phyloP scores from a whole-genome alignment of 1,140 invertebrate genomes.

The Spodoptera litura region DNA sequence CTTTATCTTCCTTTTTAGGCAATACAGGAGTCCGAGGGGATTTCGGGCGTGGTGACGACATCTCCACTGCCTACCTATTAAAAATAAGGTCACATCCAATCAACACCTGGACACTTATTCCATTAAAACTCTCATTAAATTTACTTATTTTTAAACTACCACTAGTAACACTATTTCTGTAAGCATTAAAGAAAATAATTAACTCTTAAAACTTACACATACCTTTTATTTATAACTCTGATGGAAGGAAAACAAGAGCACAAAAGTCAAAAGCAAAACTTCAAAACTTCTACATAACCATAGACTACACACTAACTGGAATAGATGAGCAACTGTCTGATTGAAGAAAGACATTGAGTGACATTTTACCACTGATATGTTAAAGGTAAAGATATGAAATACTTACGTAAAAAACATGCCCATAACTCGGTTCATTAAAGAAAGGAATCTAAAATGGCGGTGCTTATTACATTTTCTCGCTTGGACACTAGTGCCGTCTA shows the following conservation, averaged over 20 bases:
- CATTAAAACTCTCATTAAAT: neutral
- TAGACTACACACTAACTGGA: too few species aligned
- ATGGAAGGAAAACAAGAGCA: constrained; percentile 16
- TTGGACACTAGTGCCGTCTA: too few species aligned
- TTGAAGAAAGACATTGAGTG: too few species aligned
- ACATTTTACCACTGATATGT: too few species aligned
- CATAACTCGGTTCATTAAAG: too few species aligned
- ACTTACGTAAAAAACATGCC: too few species aligned
- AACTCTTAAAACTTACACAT: neutral
- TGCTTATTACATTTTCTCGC: too few species aligned
- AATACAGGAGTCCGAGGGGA: constrained; percentile 90
- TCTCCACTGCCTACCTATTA: constrained; percentile 49
- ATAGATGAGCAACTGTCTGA: too few species aligned
- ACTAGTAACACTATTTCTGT: neutral
- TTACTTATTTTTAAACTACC: too few species aligned
- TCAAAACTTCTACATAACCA: neutral
- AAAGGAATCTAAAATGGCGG: too few species aligned
- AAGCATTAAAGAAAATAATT: neutral
- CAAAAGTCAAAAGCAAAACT: neutral
- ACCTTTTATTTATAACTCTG: constrained; percentile 40
- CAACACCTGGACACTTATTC: constrained; percentile 9
- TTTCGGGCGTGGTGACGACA: constrained; percentile 91
- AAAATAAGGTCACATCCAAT: constrained; percentile 38
- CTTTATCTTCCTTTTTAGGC: constrained; percentile 94
- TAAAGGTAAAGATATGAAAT: too few species aligned